Conservation (phyloP, 2,797 vertebrate genomes). For the Acanthurus tractus region DNA sequence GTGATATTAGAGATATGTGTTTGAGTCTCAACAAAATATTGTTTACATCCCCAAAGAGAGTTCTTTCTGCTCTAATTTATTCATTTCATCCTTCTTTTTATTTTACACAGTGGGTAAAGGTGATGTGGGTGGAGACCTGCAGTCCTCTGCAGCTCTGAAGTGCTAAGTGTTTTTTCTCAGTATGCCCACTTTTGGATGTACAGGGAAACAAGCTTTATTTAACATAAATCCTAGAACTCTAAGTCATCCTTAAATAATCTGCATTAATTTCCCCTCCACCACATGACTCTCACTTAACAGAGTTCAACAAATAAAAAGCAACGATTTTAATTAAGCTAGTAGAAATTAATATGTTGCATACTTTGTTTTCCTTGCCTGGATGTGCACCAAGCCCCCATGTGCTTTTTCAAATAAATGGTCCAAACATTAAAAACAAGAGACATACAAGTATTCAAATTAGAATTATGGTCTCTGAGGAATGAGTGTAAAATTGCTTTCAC, state of each 20-base stretch:
- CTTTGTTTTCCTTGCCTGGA: slow-evolving; percentile 63
- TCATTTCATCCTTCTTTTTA: not conserved
- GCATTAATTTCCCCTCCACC: slow-evolving; percentile 14
- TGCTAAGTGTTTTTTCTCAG: not conserved
- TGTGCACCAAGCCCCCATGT: slow-evolving; percentile 57
- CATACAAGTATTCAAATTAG: slow-evolving; percentile 75
- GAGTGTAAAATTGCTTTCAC: slow-evolving; percentile 84
- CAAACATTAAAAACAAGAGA: slow-evolving; percentile 78
- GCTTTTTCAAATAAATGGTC: slow-evolving; percentile 70
- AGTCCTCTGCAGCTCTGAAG: not conserved
- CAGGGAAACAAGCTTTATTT: slow-evolving; percentile 11
- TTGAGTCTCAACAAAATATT: too few species aligned
- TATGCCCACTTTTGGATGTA: not conserved
- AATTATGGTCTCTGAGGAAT: slow-evolving; percentile 73
- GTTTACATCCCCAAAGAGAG: not conserved
- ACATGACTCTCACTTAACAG: slow-evolving; percentile 53
- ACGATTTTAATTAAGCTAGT: slow-evolving; percentile 71
- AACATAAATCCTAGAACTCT: slow-evolving; percentile 10
- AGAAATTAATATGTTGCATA: slow-evolving; percentile 74
- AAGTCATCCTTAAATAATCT: slow-evolving; percentile 47
- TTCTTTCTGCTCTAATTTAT: not conserved
- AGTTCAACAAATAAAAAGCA: slow-evolving; percentile 45
- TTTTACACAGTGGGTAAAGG: not conserved
- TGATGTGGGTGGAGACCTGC: not conserved
- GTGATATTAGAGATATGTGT: too few species aligned